Percentiles rank a stretch among this genome's conserved stretches.
These are phyloP conservation scores for Campylomormyrus tamandua DNA, from an alignment of 2,113 vertebrate genomes.

Conservation along the genomic window DNA sequence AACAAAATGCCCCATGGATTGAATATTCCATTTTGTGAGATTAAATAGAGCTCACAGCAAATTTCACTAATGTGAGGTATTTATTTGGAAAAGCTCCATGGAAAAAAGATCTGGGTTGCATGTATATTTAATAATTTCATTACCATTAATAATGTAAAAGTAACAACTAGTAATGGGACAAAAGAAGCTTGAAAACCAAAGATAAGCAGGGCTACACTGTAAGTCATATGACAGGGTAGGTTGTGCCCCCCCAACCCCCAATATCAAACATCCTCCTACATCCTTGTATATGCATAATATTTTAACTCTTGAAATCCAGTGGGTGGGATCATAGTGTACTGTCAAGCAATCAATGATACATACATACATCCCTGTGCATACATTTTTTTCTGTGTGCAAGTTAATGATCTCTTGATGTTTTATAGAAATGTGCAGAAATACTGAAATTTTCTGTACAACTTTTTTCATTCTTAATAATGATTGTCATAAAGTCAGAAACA, in stretches of 20 bases:
- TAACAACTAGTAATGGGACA: neutral
- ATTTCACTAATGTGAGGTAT: neutral
- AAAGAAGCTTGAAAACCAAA: neutral
- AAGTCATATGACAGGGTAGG: neutral
- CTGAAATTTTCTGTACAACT: neutral
- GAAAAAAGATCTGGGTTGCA: too few relatives aligned
- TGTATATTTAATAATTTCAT: too few relatives aligned
- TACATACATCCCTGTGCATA: neutral
- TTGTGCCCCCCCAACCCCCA: neutral
- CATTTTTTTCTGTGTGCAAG: neutral
- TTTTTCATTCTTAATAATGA: neutral
- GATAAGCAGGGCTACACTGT: neutral
- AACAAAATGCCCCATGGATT: neutral
- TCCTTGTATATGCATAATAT: neutral
- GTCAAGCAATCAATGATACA: too few relatives aligned
- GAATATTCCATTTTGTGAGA: neutral
- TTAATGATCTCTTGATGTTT: neutral
- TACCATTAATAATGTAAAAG: too few relatives aligned
- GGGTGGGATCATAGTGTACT: too few relatives aligned
- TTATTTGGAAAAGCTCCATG: too few relatives aligned
- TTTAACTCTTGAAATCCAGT: too few relatives aligned
- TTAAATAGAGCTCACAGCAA: neutral
- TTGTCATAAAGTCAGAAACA: neutral
- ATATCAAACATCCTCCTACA: too few relatives aligned
- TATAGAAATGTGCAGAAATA: neutral